Conservation (phyloP, 2,888 invertebrate species). For the Scelioninae gen. 1 region DNA sequence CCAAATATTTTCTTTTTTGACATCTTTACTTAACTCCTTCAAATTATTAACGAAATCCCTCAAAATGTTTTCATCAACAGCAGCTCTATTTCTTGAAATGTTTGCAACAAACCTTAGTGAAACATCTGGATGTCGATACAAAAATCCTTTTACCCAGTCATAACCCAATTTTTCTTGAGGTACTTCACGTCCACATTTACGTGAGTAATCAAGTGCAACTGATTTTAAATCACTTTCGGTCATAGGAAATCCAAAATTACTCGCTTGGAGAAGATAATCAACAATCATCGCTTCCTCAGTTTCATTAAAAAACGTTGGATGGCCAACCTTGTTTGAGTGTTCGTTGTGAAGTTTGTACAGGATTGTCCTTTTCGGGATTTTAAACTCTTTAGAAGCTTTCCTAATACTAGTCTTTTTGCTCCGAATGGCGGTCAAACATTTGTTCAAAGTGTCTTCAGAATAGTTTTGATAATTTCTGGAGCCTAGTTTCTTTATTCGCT, state of each 20-base stretch:
- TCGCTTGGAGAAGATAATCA: too few species aligned
- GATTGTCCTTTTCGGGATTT: neutral
- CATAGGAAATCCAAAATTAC: neutral
- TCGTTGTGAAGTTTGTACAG: too few species aligned
- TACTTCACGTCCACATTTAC: neutral
- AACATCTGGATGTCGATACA: conserved; percentile 12
- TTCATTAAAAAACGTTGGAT: too few species aligned
- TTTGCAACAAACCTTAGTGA: conserved; percentile 16
- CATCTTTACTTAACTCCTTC: neutral
- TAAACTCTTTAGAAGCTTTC: neutral
- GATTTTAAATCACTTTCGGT: neutral
- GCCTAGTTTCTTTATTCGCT: neutral
- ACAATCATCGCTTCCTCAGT: too few species aligned
- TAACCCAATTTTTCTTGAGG: conserved; percentile 3
- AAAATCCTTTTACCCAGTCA: conserved; percentile 21
- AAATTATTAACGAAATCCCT: conserved; percentile 1
- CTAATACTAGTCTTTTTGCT: neutral
- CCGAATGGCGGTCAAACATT: neutral
- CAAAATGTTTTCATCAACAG: conserved; percentile 15
- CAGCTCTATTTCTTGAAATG: conserved; percentile 21
- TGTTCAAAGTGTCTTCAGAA: neutral
- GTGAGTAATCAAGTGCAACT: neutral
- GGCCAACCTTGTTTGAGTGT: too few species aligned
- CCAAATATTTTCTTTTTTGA: conserved; percentile 6
- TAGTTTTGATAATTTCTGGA: neutral